phyloP scores from a whole-genome alignment of 2,797 vertebrate species.

The Chloroceryle amazona region DNA sequence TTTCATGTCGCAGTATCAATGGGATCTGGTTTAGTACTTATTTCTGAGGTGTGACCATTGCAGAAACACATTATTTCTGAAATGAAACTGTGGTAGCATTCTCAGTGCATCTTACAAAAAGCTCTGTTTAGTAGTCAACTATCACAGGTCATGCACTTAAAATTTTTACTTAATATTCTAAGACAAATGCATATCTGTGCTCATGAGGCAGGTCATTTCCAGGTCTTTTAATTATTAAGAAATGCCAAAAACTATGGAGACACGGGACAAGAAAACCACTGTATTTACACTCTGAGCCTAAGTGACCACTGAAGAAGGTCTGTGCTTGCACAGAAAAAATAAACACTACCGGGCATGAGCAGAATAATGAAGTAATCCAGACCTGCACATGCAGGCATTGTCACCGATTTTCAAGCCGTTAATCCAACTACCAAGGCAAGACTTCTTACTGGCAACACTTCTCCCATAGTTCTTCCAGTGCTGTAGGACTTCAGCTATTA shows the following conservation, averaged over 20 bases:
- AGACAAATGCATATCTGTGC: background rate
- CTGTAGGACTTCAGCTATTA: background rate
- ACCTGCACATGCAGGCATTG: background rate
- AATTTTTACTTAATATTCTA: background rate
- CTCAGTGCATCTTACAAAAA: background rate
- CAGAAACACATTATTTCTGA: background rate
- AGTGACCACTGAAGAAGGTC: background rate
- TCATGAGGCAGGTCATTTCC: background rate
- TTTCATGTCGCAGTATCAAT: background rate
- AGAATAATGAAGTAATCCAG: background rate
- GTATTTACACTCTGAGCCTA: background rate
- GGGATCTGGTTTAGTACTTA: background rate
- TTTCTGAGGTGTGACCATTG: background rate
- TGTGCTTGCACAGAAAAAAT: background rate
- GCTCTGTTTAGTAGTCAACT: background rate
- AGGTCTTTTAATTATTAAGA: background rate
- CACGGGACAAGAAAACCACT: background rate
- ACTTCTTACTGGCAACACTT: background rate
- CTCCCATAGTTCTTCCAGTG: background rate
- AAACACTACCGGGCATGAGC: background rate
- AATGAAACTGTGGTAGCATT: background rate
- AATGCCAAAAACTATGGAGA: background rate
- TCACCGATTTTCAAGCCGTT: background rate
- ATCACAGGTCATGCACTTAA: accelerated
- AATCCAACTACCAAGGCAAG: background rate